Evolutionary conservation across 2,797 vertebrate species (phyloP).

Genomic region (Iguana delicatissima): DNA sequence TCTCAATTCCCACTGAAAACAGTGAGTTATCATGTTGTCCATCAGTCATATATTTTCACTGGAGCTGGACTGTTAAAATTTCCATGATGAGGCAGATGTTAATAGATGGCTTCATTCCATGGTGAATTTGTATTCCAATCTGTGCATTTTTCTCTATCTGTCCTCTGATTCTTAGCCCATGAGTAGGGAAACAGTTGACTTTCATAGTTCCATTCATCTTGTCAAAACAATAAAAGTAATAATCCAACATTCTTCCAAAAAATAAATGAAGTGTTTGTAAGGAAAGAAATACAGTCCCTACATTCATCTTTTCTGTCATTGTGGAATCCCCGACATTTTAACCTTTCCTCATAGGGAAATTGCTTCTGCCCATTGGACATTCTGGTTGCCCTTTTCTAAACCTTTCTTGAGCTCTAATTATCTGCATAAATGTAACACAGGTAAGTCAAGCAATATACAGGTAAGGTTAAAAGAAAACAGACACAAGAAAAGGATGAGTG

Average conservation of each 20-base stretch:
- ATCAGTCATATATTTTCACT: constrained; percentile 66
- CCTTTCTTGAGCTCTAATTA: not conserved
- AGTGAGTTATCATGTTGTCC: constrained; percentile 70
- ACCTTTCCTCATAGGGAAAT: not conserved
- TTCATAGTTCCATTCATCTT: constrained; percentile 55
- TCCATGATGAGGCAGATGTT: constrained; percentile 72
- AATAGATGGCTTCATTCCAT: constrained; percentile 77
- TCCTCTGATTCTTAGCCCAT: constrained; percentile 58
- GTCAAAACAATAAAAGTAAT: constrained; percentile 20
- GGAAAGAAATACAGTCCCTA: not conserved
- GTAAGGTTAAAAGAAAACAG: not conserved
- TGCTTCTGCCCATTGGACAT: not conserved
- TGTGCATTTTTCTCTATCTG: constrained; percentile 67
- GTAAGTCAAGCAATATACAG: not conserved
- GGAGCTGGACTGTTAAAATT: constrained; percentile 62
- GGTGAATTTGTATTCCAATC: constrained; percentile 46
- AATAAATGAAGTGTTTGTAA: not conserved
- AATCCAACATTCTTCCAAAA: not conserved
- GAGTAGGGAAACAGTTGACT: constrained; percentile 39
- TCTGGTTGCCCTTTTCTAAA: not conserved
- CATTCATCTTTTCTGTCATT: not conserved
- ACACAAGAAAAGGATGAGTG: not conserved
- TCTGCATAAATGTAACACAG: not conserved
- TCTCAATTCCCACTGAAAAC: constrained; percentile 75
- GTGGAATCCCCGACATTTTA: not conserved